phyloP scores from a whole-genome alignment of 2,113 vertebrate genomes.

The Cheirogaleus medius region DNA sequence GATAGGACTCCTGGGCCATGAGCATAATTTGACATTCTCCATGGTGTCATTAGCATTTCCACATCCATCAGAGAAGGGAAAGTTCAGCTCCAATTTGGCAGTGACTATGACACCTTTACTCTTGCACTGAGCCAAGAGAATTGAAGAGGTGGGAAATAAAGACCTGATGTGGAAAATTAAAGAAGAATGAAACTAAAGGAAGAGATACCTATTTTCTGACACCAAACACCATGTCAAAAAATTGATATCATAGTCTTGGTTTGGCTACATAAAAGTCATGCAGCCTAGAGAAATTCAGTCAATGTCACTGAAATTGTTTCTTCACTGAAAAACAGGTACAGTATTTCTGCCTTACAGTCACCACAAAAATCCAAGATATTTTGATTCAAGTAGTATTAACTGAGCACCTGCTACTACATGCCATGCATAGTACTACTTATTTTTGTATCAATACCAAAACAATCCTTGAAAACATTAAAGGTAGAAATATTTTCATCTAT shows the following conservation, averaged over 20 bases:
- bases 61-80: not conserved
- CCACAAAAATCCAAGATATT: not conserved
- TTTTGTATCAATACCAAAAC: not conserved
- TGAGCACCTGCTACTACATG: not conserved
- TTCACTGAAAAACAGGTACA: not conserved
- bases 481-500: slow-evolving; percentile 5
- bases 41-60: not conserved
- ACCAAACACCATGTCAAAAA: not conserved
- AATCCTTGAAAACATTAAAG: not conserved
- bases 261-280: not conserved
- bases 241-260: not conserved
- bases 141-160: not conserved
- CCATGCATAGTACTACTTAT: not conserved
- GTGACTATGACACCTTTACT: not conserved
- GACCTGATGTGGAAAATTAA: not conserved
- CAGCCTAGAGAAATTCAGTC: not conserved
- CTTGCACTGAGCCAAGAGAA: not conserved
- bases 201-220: not conserved
- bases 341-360: not conserved
- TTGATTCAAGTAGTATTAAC: not conserved
- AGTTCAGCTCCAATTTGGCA: not conserved
- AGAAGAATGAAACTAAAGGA: not conserved
- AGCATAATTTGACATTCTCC: not conserved
- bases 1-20: not conserved
- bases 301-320: slow-evolving; percentile 5